A percentile compares a stretch with the other conserved stretches of the same genome.
Evolutionary conservation across 2,113 vertebrate genomes (phyloP).

Genomic region (Neolamprologus toae): DNA sequence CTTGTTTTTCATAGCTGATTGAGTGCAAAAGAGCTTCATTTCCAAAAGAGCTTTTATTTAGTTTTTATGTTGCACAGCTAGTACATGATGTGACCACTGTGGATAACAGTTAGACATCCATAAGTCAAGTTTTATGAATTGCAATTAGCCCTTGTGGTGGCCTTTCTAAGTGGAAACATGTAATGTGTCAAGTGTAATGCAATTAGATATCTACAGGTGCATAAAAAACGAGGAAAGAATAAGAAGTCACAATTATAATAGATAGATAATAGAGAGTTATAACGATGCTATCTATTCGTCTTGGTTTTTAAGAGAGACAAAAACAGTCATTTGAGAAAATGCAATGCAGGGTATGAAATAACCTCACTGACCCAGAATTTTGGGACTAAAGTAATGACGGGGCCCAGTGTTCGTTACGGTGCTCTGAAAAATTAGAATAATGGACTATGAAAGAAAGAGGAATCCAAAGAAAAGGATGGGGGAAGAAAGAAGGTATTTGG

Average conservation of each 20-base stretch:
- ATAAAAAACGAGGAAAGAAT: background rate
- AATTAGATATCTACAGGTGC: background rate
- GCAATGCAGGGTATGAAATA: background rate
- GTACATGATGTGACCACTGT: background rate
- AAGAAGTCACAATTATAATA: background rate
- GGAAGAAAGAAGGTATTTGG: conserved; percentile 34
- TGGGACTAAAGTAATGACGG: conserved; percentile 35
- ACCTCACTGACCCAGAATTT: conserved; percentile 23
- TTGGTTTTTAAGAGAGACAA: background rate
- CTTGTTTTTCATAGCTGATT: conserved; percentile 16
- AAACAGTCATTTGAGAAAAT: background rate
- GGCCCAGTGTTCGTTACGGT: conserved; percentile 38
- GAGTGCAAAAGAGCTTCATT: conserved; percentile 15
- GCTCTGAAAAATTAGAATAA: conserved; percentile 55
- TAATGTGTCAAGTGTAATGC: background rate
- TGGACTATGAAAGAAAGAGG: conserved; percentile 44
- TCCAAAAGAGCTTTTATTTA: conserved; percentile 17
- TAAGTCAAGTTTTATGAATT: conserved; percentile 19
- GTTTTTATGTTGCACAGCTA: conserved; percentile 33
- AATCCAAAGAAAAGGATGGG: conserved; percentile 38
- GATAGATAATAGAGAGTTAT: background rate
- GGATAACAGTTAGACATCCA: background rate
- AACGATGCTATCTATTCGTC: background rate
- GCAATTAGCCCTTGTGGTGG: conserved; percentile 10
- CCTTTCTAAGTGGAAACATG: background rate